These are phyloP conservation scores for Peromyscus californicus DNA, from an alignment of 2,113 vertebrate genomes.

Conservation along the genomic window DNA sequence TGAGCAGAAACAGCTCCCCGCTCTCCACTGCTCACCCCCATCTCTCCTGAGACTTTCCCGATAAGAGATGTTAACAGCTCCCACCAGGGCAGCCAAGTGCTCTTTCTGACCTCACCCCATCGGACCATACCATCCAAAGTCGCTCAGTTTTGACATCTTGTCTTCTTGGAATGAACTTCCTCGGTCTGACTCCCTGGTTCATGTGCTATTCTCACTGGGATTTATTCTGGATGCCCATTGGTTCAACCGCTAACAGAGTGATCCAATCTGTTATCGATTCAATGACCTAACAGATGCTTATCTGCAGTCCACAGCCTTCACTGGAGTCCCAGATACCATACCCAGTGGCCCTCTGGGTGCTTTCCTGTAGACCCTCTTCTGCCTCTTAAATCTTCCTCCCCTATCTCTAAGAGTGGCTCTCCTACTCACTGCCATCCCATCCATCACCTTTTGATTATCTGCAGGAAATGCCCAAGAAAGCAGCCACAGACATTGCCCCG, in stretches of 20 bases:
- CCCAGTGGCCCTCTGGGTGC: background rate
- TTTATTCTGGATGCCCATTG: background rate
- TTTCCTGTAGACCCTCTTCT: background rate
- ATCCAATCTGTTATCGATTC: background rate
- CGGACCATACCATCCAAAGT: background rate
- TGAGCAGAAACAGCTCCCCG: background rate
- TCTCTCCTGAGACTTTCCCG: background rate
- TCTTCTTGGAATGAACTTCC: constrained; percentile 20
- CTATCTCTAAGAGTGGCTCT: background rate
- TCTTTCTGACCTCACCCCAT: background rate
- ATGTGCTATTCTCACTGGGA: background rate
- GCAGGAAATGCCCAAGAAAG: background rate
- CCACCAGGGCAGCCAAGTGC: background rate
- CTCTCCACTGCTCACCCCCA: background rate
- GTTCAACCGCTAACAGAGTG: background rate
- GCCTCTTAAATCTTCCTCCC: background rate
- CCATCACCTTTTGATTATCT: background rate
- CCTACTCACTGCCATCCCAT: background rate
- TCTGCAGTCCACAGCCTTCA: background rate
- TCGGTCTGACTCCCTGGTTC: constrained; percentile 21
- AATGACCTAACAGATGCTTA: background rate
- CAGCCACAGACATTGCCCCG: background rate
- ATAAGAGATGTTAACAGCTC: background rate
- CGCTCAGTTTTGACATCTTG: background rate
- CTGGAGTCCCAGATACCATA: background rate